These are phyloP conservation scores for Sebastes steindachneri DNA, from an alignment of 2,797 vertebrate genomes.

Conservation along the genomic window DNA sequence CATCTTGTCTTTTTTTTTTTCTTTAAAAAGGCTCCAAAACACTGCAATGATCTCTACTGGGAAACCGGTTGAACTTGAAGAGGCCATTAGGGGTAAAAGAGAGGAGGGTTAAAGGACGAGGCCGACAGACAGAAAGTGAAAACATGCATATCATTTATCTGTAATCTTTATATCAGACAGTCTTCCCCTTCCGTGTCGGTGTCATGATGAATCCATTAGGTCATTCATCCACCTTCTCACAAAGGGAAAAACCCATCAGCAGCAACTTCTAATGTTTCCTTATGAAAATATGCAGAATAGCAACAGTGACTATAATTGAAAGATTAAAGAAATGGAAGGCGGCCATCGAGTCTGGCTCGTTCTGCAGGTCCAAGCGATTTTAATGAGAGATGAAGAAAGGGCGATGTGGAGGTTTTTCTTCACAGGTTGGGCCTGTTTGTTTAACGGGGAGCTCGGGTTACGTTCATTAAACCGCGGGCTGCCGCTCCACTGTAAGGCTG, in stretches of 20 bases:
- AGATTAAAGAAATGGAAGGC: constrained; percentile 79
- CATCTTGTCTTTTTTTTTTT: background rate
- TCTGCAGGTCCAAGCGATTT: constrained; percentile 47
- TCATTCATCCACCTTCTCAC: constrained; percentile 65
- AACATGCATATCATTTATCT: constrained; percentile 37
- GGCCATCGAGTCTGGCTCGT: constrained; percentile 52
- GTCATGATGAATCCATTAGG: constrained; percentile 68
- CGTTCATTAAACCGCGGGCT: constrained; percentile 68
- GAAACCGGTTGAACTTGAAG: constrained; percentile 33
- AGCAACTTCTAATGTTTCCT: constrained; percentile 75
- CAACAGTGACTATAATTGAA: constrained; percentile 69
- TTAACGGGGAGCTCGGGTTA: constrained; percentile 70
- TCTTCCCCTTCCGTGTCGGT: constrained; percentile 43
- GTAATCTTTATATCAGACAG: constrained; percentile 38
- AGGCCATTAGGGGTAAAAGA: constrained; percentile 13
- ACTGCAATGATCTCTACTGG: background rate
- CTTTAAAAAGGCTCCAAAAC: background rate
- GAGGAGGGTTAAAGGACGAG: constrained; percentile 21
- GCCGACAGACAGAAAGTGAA: constrained; percentile 10
- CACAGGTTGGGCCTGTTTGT: constrained; percentile 74
- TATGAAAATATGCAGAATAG: constrained; percentile 76
- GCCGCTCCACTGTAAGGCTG: constrained; percentile 56
- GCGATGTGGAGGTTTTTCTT: constrained; percentile 64
- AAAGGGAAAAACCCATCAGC: constrained; percentile 61
- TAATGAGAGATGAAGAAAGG: constrained; percentile 69